Percentiles rank a stretch among this genome's conserved stretches.
phyloP scores from a whole-genome alignment of 2,888 invertebrate species.

The Lamellibrachia columna region DNA sequence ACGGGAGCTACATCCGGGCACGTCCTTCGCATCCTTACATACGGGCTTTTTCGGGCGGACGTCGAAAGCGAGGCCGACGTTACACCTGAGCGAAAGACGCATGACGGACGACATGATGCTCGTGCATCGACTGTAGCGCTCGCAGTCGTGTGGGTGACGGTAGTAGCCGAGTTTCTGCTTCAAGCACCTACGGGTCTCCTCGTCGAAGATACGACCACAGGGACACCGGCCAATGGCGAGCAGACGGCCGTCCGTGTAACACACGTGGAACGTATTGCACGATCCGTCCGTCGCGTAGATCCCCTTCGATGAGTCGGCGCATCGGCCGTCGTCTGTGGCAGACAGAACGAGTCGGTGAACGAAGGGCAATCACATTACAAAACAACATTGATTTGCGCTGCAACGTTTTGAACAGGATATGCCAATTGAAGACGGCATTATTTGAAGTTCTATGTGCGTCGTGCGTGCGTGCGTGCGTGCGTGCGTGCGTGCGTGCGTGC shows the following conservation, averaged over 20 bases:
- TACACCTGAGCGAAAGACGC: background rate
- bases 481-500: background rate
- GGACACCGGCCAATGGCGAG: background rate
- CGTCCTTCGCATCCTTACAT: background rate
- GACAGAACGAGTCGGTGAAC: background rate
- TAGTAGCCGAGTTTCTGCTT: background rate
- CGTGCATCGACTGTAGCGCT: background rate
- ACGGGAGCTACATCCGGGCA: background rate
- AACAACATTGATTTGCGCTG: no score
- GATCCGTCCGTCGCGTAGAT: background rate
- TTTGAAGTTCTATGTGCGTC: background rate
- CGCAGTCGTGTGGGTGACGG: slow-evolving; percentile 8
- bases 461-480: background rate
- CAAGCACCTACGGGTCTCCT: background rate
- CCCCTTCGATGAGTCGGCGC: background rate
- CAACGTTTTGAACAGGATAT: no score
- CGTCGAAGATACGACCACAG: slow-evolving; percentile 13
- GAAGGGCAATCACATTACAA: background rate
- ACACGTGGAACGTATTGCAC: slow-evolving; percentile 21
- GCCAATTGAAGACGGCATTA: no score
- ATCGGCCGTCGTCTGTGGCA: slow-evolving; percentile 17
- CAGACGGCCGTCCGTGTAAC: slow-evolving; percentile 13
- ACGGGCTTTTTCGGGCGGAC: background rate
- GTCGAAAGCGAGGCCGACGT: background rate
- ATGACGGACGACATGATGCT: background rate